phyloP scores from a whole-genome alignment of 2,797 vertebrate genomes.

The Dendrocincla tyrannina region DNA sequence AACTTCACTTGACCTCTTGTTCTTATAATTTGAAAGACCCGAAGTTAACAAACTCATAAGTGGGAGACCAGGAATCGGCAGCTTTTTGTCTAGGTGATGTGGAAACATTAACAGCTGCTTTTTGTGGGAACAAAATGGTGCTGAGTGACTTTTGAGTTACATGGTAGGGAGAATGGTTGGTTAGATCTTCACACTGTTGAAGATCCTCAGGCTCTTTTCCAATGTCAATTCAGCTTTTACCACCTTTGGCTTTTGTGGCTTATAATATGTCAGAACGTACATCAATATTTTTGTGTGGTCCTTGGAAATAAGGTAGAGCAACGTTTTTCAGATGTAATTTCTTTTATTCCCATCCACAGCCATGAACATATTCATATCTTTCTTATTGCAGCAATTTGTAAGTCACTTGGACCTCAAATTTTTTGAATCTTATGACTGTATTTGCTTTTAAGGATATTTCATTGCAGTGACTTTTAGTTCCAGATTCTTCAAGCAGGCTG shows the following conservation, averaged over 20 bases:
- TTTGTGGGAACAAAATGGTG: neutral
- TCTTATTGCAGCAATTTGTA: neutral
- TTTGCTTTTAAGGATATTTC: neutral
- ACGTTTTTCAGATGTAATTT: neutral
- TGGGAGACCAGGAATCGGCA: neutral
- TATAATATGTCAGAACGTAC: neutral
- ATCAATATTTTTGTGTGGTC: neutral
- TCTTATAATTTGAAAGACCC: neutral
- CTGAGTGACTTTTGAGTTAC: neutral
- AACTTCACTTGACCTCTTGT: neutral
- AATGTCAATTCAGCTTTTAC: neutral
- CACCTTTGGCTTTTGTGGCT: neutral
- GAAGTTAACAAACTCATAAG: neutral
- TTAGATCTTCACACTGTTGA: neutral
- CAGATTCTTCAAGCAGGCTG: neutral
- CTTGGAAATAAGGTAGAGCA: neutral
- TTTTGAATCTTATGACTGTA: neutral
- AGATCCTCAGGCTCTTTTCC: neutral
- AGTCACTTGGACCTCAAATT: neutral
- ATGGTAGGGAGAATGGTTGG: neutral
- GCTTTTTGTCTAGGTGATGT: neutral
- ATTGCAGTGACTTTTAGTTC: neutral
- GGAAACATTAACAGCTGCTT: fast-evolving
- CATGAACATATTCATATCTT: neutral
- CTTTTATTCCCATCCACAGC: neutral